Percentiles rank a stretch among this genome's conserved stretches.
phyloP scores from a whole-genome alignment of 1,140 invertebrate species.

The Mercenaria mercenaria region DNA sequence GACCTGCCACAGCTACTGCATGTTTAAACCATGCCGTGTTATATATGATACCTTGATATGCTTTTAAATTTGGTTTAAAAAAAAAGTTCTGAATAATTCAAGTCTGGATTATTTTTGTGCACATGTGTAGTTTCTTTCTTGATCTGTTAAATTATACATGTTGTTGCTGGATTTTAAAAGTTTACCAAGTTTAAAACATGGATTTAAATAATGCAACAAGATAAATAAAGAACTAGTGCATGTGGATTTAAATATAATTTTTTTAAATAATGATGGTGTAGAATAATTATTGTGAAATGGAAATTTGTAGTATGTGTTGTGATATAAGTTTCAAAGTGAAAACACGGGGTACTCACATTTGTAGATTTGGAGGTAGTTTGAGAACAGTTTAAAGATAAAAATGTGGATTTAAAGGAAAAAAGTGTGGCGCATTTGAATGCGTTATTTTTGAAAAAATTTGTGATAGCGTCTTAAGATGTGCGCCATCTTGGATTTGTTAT shows the following conservation, averaged over 20 bases:
- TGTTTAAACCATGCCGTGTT: conserved; percentile 30
- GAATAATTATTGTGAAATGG: neutral
- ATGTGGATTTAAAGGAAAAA: neutral
- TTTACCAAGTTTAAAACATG: neutral
- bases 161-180: neutral
- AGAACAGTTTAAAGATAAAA: too few species aligned
- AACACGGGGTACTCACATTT: too few species aligned
- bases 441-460: neutral
- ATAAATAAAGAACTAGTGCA: neutral
- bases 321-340: too few species aligned
- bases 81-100: neutral
- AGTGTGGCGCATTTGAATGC: neutral
- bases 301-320: too few species aligned
- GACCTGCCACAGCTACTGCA: conserved; percentile 25
- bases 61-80: conserved; percentile 13
- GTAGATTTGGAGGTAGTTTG: too few species aligned
- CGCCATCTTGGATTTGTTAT: conserved; percentile 63
- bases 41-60: conserved; percentile 4
- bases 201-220: neutral
- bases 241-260: neutral
- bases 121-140: neutral
- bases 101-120: conserved; percentile 11
- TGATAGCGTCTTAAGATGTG: neutral
- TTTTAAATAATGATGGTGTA: neutral
- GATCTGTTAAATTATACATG: neutral